Evolutionary conservation across 2,797 vertebrate species (phyloP), one percentile per base, ranked within the genome.

Genomic region (Capromys pilorides): DNA sequence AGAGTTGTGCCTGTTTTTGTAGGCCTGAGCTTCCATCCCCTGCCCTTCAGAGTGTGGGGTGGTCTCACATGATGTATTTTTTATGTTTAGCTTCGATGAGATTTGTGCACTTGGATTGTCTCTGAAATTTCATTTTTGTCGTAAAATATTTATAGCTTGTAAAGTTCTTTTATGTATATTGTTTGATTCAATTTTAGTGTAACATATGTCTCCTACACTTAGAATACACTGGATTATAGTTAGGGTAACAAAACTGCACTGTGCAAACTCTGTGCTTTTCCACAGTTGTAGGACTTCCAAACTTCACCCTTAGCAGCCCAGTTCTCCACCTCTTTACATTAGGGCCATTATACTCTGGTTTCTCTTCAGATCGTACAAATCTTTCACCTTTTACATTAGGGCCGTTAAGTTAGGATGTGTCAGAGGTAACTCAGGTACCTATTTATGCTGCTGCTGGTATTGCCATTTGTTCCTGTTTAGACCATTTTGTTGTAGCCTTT

Each of bases 51-150:
- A 19, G 31, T 3, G 31, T 71, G 33, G 36, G 41, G 79, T 45
- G 62, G 3, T 33, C 67, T 14, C 19, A 4, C 67, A 21, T 19
- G 78, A 24, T 81, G 6, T 88, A 31, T 86, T 49, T 28, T 88
- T 77, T 78, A 31, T 12, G 92, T 90, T 88, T 86, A 75, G 12
- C 86, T 88, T 93, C 54, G 33, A 18, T 62, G 45, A 91, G 28
- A 93, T 93, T 69, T n/a, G 39, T 57, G 19, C 31, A 80, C 1
- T 49, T 85, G n/a, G 19, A 39, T 41, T 91, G 33, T 88, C 84
- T 95, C 57, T 73, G 66, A 88, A 86, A 86, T 90, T 82, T 93
- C 16, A 57, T 94, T 82, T 90, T 82, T 59, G 10, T 88, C 59
- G 49, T 94, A 51, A 86, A 54, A 54, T 51, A 33, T 87, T 80